A percentile compares a stretch with the other conserved stretches of the same genome.
Conservation (phyloP, 2,797 vertebrate genomes). For the Spatula clypeata region DNA sequence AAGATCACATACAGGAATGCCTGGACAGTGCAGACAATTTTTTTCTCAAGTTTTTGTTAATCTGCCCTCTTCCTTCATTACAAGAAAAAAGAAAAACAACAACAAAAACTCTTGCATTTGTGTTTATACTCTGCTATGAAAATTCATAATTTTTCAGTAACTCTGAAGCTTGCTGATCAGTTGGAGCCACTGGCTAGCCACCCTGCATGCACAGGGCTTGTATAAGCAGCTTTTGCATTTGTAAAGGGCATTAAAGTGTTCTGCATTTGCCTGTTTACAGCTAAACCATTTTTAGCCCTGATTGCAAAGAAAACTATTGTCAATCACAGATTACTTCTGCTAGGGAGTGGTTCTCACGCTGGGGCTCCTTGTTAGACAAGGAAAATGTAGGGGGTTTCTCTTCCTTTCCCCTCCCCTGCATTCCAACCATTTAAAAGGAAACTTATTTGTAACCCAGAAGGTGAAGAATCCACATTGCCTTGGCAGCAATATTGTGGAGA, state of each 20-base stretch:
- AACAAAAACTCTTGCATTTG: background rate
- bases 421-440: conserved; percentile 51
- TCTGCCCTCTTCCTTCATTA: background rate
- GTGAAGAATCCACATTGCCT: background rate
- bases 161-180: background rate
- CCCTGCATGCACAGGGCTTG: background rate
- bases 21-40: background rate
- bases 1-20: background rate
- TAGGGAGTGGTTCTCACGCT: conserved; percentile 50
- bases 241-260: background rate
- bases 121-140: background rate
- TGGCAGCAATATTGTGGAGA: background rate
- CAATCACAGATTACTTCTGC: conserved; percentile 27
- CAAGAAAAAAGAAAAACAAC: background rate
- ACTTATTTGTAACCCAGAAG: conserved; percentile 44
- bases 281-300: conserved; percentile 43
- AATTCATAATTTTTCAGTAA: background rate
- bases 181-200: background rate
- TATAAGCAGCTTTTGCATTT: background rate
- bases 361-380: conserved; percentile 44
- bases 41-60: conserved; percentile 1
- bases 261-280: conserved; percentile 13
- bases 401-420: conserved; percentile 44
- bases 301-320: conserved; percentile 49
- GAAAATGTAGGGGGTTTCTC: conserved; percentile 11